Percentiles rank a stretch among this genome's conserved stretches.
These are phyloP conservation scores for Luscinia luscinia DNA, from an alignment of 2,797 vertebrate genomes.

Conservation along the genomic window DNA sequence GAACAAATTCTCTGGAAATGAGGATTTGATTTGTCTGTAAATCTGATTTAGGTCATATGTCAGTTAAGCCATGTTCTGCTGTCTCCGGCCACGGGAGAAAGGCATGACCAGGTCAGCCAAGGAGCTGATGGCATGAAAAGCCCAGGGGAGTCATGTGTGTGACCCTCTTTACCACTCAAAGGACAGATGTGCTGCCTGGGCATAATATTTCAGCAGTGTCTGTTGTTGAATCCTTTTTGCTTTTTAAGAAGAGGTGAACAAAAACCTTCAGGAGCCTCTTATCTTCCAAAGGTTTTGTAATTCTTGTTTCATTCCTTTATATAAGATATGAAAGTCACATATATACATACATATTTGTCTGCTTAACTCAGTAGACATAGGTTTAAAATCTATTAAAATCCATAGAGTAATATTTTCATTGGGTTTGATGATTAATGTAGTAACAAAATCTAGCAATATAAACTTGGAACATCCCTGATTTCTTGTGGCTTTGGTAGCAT, in stretches of 20 bases:
- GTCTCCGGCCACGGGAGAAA: neutral
- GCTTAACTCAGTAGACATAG: neutral
- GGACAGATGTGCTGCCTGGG: neutral
- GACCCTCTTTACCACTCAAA: neutral
- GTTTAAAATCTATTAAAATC: neutral
- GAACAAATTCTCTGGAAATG: slow-evolving; percentile 30
- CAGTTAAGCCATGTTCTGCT: slow-evolving; percentile 29
- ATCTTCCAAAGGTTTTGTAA: neutral
- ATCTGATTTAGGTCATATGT: slow-evolving; percentile 59
- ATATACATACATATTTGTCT: neutral
- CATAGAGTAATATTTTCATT: neutral
- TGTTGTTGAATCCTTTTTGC: neutral
- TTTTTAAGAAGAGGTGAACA: neutral
- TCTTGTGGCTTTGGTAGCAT: neutral
- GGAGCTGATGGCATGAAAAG: slow-evolving; percentile 9
- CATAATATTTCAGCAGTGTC: neutral
- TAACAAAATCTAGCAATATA: neutral
- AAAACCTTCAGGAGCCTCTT: neutral
- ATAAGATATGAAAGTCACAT: neutral
- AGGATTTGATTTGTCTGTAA: slow-evolving; percentile 54
- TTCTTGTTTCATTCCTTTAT: neutral
- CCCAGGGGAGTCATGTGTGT: neutral
- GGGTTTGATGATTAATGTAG: neutral
- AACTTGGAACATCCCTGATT: neutral
- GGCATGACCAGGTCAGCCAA: slow-evolving; percentile 21